phyloP scores from a whole-genome alignment of 2,113 vertebrate genomes.

The Coreoperca whiteheadi region DNA sequence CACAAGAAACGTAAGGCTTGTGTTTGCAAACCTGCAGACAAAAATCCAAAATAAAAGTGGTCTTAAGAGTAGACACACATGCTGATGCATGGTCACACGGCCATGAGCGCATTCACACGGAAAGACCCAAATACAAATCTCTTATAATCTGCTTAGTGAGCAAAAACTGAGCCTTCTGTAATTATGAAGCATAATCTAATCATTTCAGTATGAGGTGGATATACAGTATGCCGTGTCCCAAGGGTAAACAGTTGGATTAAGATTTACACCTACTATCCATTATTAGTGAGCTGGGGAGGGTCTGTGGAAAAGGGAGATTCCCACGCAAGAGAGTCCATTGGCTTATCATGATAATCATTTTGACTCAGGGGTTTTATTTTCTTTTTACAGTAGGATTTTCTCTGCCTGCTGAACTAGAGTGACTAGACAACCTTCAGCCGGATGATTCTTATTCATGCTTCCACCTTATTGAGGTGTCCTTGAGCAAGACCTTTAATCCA shows the following conservation, averaged over 20 bases:
- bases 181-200: slow-evolving; percentile 58
- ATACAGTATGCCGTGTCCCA: slow-evolving; percentile 28
- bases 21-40: not conserved
- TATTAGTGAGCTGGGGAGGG: slow-evolving; percentile 39
- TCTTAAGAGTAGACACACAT: not conserved
- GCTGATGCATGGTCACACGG: not conserved
- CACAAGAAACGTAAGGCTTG: too few species aligned
- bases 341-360: slow-evolving; percentile 53
- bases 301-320: slow-evolving; percentile 12
- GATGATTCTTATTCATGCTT: slow-evolving; percentile 30
- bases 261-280: slow-evolving; percentile 48
- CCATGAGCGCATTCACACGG: not conserved
- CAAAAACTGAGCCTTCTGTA: slow-evolving; percentile 40
- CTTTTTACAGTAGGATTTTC: slow-evolving; percentile 18
- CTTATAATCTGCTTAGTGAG: slow-evolving; percentile 52
- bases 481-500: slow-evolving; percentile 26
- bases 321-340: slow-evolving; percentile 23
- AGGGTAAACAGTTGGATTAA: slow-evolving; percentile 52
- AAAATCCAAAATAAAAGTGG: not conserved
- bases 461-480: slow-evolving; percentile 2
- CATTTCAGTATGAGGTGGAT: slow-evolving; percentile 42
- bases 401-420: slow-evolving; percentile 13
- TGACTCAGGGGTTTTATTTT: slow-evolving; percentile 19
- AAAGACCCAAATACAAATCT: slow-evolving; percentile 35
- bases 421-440: not conserved